Percentiles rank a stretch among this genome's conserved stretches.
These are phyloP conservation scores for Herminia tarsipennalis DNA, from an alignment of 2,888 invertebrate genomes.

Conservation along the genomic window DNA sequence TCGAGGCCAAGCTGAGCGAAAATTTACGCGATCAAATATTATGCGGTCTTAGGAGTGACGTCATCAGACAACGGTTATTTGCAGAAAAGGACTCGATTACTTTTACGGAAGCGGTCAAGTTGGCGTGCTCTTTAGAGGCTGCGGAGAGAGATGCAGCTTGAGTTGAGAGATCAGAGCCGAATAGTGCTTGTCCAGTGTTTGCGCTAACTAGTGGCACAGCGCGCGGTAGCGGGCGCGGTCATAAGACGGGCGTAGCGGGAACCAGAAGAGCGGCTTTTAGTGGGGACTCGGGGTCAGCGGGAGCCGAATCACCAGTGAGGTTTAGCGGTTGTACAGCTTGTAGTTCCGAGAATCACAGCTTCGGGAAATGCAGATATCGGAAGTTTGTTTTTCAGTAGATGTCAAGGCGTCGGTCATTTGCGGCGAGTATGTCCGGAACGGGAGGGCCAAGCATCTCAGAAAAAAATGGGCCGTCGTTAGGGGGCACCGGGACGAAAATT, in stretches of 20 bases:
- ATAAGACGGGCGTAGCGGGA: background rate
- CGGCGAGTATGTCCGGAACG: slow-evolving; percentile 17
- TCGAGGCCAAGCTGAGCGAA: background rate
- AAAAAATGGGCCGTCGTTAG: no score
- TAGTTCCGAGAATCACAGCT: background rate
- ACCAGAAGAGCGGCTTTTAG: background rate
- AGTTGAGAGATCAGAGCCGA: background rate
- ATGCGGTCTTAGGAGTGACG: slow-evolving; percentile 13
- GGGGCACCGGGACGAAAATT: background rate
- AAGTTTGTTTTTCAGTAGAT: slow-evolving; percentile 12
- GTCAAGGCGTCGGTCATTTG: slow-evolving; percentile 15
- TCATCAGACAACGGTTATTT: background rate
- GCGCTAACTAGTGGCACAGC: background rate
- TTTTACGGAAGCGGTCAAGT: background rate
- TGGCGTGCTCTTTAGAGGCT: background rate
- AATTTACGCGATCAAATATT: slow-evolving; percentile 11
- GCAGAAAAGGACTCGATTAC: background rate
- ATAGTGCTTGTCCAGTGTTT: background rate
- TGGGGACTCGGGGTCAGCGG: background rate
- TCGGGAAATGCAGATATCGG: slow-evolving; percentile 10
- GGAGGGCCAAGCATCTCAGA: no score
- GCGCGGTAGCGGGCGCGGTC: background rate
- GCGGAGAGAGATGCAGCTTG: background rate
- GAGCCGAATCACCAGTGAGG: background rate
- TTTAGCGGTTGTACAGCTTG: background rate